These are phyloP conservation scores for Cephus runcator DNA, from an alignment of 2,888 invertebrate genomes.

Conservation along the genomic window DNA sequence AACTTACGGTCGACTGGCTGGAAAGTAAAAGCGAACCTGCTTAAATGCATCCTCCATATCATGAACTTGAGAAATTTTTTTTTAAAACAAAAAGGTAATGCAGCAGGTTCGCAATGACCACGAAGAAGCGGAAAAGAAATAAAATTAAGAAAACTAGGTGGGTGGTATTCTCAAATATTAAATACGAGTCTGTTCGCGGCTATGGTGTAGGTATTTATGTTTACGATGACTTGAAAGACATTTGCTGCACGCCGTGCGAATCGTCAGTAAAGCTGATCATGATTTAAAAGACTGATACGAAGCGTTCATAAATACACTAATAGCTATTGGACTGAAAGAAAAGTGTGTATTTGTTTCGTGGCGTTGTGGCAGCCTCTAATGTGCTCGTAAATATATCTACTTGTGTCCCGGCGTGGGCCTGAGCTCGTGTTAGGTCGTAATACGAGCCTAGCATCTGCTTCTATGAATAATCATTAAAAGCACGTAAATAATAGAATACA, in stretches of 20 bases:
- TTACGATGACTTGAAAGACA: neutral
- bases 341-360: slow-evolving; percentile 4
- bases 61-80: neutral
- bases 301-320: slow-evolving; percentile 2
- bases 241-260: neutral
- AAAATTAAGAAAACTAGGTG: neutral
- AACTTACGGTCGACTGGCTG: neutral
- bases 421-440: neutral
- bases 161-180: neutral
- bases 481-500: slow-evolving; percentile 19
- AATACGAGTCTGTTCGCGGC: neutral
- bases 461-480: slow-evolving; percentile 21
- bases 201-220: neutral
- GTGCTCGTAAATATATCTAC: slow-evolving; percentile 3
- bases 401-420: neutral
- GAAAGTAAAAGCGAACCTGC: neutral
- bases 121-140: neutral
- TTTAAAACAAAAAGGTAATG: neutral
- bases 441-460: slow-evolving; percentile 13
- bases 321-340: neutral
- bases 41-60: neutral
- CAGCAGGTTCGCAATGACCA: neutral
- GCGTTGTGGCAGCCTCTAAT: neutral
- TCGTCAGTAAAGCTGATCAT: neutral
- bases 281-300: neutral